Evolutionary conservation across 1,140 invertebrate genomes (phyloP).

Genomic region (Bradynema listronoti): DNA sequence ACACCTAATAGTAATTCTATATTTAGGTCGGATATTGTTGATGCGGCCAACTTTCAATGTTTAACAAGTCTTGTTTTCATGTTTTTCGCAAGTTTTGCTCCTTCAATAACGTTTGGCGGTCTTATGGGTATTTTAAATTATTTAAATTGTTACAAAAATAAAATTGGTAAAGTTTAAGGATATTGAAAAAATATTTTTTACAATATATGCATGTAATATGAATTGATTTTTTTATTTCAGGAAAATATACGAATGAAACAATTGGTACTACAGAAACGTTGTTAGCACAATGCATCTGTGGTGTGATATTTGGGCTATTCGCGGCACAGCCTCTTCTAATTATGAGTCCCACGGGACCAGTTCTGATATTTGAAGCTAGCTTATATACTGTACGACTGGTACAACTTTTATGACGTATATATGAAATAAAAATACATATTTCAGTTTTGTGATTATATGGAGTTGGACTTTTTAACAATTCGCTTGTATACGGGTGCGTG

Average conservation of each 20-base stretch:
- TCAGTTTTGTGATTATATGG: slow-evolving; percentile 72
- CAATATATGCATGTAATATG: background rate
- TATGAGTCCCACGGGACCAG: slow-evolving; percentile 68
- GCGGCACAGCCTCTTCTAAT: slow-evolving; percentile 94
- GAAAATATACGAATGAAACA: slow-evolving; percentile 76
- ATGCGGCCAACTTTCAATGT: slow-evolving; percentile 59
- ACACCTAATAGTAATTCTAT: too few species aligned
- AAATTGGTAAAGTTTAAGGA: too few species aligned
- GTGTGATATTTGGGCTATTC: slow-evolving; percentile 90
- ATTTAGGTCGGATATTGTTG: slow-evolving; percentile 58
- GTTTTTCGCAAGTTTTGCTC: slow-evolving; percentile 60
- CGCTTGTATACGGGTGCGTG: slow-evolving; percentile 84
- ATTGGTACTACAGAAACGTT: slow-evolving; percentile 95
- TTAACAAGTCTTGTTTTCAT: slow-evolving; percentile 60
- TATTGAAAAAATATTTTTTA: too few species aligned
- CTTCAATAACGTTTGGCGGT: slow-evolving; percentile 61
- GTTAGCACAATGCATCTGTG: slow-evolving; percentile 86
- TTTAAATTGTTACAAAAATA: too few species aligned
- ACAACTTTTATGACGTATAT: background rate
- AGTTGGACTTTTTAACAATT: slow-evolving; percentile 75
- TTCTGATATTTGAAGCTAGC: slow-evolving; percentile 85
- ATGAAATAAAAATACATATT: slow-evolving; percentile 25
- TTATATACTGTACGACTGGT: slow-evolving; percentile 65
- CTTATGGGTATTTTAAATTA: slow-evolving; percentile 56
- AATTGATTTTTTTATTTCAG: slow-evolving; percentile 56